Base-by-base conservation (phyloP, 1,140 invertebrate species). In the Drosophila triauraria region DNA sequence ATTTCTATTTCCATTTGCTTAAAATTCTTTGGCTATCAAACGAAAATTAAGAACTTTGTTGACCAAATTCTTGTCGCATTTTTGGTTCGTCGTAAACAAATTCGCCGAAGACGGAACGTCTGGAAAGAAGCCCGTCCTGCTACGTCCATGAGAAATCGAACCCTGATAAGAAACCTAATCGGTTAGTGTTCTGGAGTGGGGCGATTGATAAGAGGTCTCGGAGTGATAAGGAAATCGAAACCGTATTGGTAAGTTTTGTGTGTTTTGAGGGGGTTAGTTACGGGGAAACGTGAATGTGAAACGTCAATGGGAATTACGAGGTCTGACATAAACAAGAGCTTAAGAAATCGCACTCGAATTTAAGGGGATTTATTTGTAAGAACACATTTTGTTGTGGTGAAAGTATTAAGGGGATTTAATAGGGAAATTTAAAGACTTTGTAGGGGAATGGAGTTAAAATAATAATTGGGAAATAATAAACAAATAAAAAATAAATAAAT, bases 41-140 rank as follows among this genome's bases (percentile, higher is more conserved):
- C 27, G 47, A 69, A 32, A 50, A 54, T 12, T 38, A 20, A 70
- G 62, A 68, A 65, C 48, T 70, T 70, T 72, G 69, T 72, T 72
- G 69, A 72, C 69, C 69, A 59, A 72, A 53, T 69, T 68, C 46
- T 9, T 42, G 40, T 43, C 9, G 38, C 51, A 59, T 20, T 59
- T 54, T 17, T n/a, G 0, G 27, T 72, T 72, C 7, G 67, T 25
- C 67, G 54, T 72, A 72, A 72, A 72, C 69, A 72, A 72, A 71
- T 71, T 71, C 30, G 67, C 10, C 2, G 53, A 72, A 72, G 69
- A 72, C 69, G 35, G 44, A 59, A 50, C 54, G 69, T 72, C 69
- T 72, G 30, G 67, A 60, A 72, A 30, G 53, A 23, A 54, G 53
- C 44, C 10, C 35, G 27, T 32, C 13, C 15, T 42, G 9, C 7